Percentiles rank a stretch among this genome's conserved stretches.
Evolutionary conservation across 2,888 invertebrate species (phyloP).

Genomic region (Netelia virgata): DNA sequence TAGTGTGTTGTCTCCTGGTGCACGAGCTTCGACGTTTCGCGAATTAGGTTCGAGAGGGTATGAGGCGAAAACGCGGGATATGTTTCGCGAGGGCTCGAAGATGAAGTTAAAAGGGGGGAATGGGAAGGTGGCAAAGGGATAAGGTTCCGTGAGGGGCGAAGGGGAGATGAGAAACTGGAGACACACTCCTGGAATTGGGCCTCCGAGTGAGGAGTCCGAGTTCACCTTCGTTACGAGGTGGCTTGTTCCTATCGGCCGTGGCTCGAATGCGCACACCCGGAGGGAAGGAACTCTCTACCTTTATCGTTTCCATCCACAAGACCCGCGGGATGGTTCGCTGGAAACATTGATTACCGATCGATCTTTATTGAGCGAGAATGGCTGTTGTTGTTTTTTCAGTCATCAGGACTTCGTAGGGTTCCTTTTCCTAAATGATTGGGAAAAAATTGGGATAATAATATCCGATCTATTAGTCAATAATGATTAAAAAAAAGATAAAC

Average conservation of each 20-base stretch:
- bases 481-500: background rate
- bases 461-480: background rate
- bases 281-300: conserved; percentile 20
- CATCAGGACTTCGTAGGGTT: background rate
- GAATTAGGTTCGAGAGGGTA: conserved; percentile 52
- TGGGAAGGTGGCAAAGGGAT: conserved; percentile 16
- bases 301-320: conserved; percentile 32
- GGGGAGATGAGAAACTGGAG: conserved; percentile 44
- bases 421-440: background rate
- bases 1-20: conserved; percentile 28
- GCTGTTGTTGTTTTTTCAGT: background rate
- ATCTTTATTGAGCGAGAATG: background rate
- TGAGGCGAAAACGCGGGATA: conserved; percentile 23
- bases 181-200: conserved; percentile 67
- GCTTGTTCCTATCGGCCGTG: conserved; percentile 50
- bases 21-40: conserved; percentile 53
- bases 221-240: conserved; percentile 62
- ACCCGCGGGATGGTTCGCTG: background rate
- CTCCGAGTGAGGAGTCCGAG: conserved; percentile 58
- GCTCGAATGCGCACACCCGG: background rate
- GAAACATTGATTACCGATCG: conserved; percentile 9
- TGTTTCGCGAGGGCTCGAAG: conserved; percentile 30
- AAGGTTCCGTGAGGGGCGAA: background rate
- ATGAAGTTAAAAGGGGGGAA: conserved; percentile 25
- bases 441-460: background rate